A percentile compares a stretch with the other conserved stretches of the same genome.
phyloP scores from a whole-genome alignment of 1,140 invertebrate genomes.

The Heliconius eleuchia region DNA sequence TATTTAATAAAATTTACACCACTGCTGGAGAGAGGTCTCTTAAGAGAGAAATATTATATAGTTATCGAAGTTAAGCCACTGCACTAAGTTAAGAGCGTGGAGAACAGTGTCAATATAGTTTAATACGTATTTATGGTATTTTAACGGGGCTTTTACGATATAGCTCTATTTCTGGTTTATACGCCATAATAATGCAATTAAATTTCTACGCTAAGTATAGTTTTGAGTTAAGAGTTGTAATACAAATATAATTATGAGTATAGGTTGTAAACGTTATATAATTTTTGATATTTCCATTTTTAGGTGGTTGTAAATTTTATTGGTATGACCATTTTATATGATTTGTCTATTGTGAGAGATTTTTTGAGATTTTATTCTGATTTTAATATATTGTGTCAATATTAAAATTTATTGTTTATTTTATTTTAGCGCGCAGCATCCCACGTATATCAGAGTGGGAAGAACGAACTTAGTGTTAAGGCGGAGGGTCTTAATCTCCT shows the following conservation, averaged over 20 bases:
- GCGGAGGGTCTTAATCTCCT: too few relatives aligned
- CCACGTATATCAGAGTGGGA: too few relatives aligned
- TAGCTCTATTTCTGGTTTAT: not conserved
- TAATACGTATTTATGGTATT: constrained; percentile 1
- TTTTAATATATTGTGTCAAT: too few relatives aligned
- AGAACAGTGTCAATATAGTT: constrained; percentile 5
- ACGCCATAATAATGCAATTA: not conserved
- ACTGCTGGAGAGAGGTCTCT: not conserved
- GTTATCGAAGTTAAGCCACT: not conserved
- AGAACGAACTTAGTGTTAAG: too few relatives aligned
- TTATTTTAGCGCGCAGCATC: too few relatives aligned
- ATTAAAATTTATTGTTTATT: too few relatives aligned
- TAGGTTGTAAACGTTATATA: not conserved
- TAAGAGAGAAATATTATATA: not conserved
- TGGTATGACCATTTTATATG: too few relatives aligned
- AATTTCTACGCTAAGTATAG: not conserved
- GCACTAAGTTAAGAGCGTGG: not conserved
- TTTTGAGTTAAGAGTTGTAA: not conserved
- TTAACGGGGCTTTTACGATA: constrained; percentile 10
- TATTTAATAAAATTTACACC: constrained; percentile 2
- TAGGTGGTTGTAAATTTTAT: too few relatives aligned
- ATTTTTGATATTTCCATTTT: not conserved
- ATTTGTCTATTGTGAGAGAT: too few relatives aligned
- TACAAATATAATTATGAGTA: not conserved
- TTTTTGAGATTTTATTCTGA: too few relatives aligned